Percentiles rank a stretch among this genome's conserved stretches.
These are phyloP conservation scores for Rhinatrema bivittatum DNA, from an alignment of 2,797 vertebrate genomes.

Conservation along the genomic window DNA sequence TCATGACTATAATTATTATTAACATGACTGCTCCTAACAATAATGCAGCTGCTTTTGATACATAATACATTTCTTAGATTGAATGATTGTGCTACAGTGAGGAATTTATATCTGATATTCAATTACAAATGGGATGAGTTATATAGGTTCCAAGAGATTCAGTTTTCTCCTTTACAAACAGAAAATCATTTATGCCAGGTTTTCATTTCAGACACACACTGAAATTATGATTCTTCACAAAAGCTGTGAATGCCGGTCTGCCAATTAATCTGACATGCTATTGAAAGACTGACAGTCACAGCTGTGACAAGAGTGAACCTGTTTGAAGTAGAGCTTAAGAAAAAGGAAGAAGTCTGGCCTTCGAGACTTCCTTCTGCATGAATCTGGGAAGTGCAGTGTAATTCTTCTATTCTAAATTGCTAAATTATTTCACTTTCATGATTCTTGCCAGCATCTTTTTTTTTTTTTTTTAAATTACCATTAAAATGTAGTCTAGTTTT, in stretches of 20 bases:
- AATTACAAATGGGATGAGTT: conserved; percentile 10
- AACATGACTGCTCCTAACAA: conserved; percentile 6
- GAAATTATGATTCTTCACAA: conserved; percentile 72
- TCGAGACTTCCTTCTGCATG: conserved; percentile 69
- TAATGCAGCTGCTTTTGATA: conserved; percentile 11
- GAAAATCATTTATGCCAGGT: conserved; percentile 73
- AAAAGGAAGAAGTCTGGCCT: conserved; percentile 57
- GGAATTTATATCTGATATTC: conserved; percentile 16
- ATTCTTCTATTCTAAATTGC: conserved; percentile 62
- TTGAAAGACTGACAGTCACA: conserved; percentile 55
- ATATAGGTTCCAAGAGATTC: conserved; percentile 38
- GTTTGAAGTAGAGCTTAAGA: conserved; percentile 76
- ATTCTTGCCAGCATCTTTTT: conserved; percentile 29
- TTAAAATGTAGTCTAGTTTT: conserved; percentile 24
- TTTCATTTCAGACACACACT: conserved; percentile 77
- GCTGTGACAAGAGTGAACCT: conserved; percentile 62
- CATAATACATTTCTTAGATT: conserved; percentile 12
- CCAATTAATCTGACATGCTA: conserved; percentile 72
- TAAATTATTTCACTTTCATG: conserved; percentile 65
- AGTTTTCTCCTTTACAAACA: conserved; percentile 59
- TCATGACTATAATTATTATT: conserved; percentile 11
- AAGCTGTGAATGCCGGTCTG: conserved; percentile 64
- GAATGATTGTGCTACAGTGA: conserved; percentile 12
- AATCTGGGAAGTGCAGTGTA: conserved; percentile 55
- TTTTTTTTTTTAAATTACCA: conserved; percentile 24